Evolutionary conservation across 2,113 vertebrate species (phyloP).

Genomic region (Stigmatopora argus): DNA sequence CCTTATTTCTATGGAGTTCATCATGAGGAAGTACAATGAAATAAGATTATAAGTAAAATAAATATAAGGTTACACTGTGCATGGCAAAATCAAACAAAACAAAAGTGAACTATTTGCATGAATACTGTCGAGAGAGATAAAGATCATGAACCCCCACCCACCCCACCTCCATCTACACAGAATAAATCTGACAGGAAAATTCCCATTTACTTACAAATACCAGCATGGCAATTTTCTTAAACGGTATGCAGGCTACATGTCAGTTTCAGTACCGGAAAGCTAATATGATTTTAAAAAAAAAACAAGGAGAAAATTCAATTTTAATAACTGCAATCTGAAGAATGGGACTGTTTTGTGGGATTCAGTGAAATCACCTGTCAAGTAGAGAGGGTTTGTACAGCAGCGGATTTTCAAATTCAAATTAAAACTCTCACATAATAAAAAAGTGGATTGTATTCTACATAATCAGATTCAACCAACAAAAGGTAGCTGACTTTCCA

Average conservation of each 20-base stretch:
- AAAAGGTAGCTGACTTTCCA: neutral
- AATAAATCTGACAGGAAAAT: conserved; percentile 26
- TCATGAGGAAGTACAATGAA: conserved; percentile 76
- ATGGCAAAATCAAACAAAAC: conserved; percentile 60
- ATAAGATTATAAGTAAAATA: conserved; percentile 50
- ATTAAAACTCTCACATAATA: conserved; percentile 4
- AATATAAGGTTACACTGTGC: conserved; percentile 88
- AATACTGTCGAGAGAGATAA: conserved; percentile 27
- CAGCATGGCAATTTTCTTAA: neutral
- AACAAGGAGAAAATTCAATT: conserved; percentile 13
- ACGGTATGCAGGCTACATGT: neutral
- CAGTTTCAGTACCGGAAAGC: neutral
- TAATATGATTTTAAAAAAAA: neutral
- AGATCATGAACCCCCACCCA: too few species aligned
- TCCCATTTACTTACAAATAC: conserved; percentile 12
- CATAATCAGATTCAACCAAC: neutral
- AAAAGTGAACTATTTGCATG: conserved; percentile 70
- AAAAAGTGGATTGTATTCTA: neutral
- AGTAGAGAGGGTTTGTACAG: conserved; percentile 1
- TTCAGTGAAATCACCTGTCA: conserved; percentile 11
- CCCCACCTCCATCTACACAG: neutral
- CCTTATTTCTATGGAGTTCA: conserved; percentile 81
- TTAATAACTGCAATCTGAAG: conserved; percentile 37
- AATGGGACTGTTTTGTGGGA: conserved; percentile 12
- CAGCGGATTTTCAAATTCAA: neutral